A percentile compares a stretch with the other conserved stretches of the same genome.
These are phyloP conservation scores for Tenthredo scrophulariae DNA, from an alignment of 2,888 invertebrate species.

Conservation along the genomic window DNA sequence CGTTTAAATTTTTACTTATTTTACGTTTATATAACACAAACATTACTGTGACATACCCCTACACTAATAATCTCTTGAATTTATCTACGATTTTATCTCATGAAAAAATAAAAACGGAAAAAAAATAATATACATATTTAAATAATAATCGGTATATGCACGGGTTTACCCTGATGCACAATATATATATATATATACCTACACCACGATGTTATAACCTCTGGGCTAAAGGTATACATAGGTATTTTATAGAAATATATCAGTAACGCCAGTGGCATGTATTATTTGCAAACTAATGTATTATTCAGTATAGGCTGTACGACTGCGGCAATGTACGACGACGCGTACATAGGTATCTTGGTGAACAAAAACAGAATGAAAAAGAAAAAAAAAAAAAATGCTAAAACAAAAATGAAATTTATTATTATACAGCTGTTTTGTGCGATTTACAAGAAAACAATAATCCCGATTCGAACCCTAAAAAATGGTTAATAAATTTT, in stretches of 20 bases:
- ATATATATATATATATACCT: too few species aligned
- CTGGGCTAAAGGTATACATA: neutral
- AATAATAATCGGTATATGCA: neutral
- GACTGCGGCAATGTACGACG: constrained; percentile 9
- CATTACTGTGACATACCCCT: too few species aligned
- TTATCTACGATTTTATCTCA: neutral
- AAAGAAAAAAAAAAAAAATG: neutral
- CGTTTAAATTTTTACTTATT: too few species aligned
- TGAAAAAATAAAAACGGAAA: neutral
- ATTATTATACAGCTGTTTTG: neutral
- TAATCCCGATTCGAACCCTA: too few species aligned
- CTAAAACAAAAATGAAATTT: neutral
- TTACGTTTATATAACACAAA: too few species aligned
- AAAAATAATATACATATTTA: too few species aligned
- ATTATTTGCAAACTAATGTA: constrained; percentile 35
- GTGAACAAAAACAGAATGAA: too few species aligned
- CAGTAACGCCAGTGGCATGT: constrained; percentile 28
- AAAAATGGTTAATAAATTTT: too few species aligned
- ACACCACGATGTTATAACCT: too few species aligned
- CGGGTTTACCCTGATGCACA: neutral
- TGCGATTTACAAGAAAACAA: too few species aligned
- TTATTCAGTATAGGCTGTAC: constrained; percentile 16
- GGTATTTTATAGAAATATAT: neutral
- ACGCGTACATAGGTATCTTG: constrained; percentile 70
- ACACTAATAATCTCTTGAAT: too few species aligned